Evolutionary conservation across 2,113 vertebrate species (phyloP).

Genomic region (Pungitius pungitius): DNA sequence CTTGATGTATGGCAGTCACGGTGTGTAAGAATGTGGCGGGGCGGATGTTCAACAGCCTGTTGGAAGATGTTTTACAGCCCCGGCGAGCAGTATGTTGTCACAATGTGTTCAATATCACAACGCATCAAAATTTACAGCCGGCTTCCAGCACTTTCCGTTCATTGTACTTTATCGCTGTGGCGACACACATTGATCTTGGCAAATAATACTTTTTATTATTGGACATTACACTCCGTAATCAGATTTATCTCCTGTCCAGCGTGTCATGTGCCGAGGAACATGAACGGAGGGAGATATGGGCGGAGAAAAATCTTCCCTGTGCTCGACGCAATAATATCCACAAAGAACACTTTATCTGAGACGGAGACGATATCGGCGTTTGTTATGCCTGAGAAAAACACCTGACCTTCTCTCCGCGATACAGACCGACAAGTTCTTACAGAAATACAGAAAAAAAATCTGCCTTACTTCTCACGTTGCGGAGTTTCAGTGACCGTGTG

Average conservation of each 20-base stretch:
- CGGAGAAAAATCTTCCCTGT: conserved; percentile 30
- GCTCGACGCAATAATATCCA: conserved; percentile 59
- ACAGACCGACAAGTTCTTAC: conserved; percentile 44
- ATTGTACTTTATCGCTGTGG: conserved; percentile 77
- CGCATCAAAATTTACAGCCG: conserved; percentile 78
- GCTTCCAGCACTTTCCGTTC: conserved; percentile 76
- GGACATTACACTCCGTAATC: conserved; percentile 77
- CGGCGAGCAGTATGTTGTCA: conserved; percentile 74
- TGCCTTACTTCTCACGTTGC: conserved; percentile 36
- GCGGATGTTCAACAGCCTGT: conserved; percentile 76
- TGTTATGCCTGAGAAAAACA: conserved; percentile 52
- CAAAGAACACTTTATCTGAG: conserved; percentile 49
- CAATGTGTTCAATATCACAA: conserved; percentile 79
- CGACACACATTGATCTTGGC: conserved; percentile 78
- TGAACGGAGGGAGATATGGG: conserved; percentile 56
- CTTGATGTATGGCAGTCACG: conserved; percentile 70
- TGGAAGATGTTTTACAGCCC: conserved; percentile 79
- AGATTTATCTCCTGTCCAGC: conserved; percentile 77
- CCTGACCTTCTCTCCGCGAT: conserved; percentile 60
- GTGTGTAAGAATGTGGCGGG: conserved; percentile 54
- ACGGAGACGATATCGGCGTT: conserved; percentile 49
- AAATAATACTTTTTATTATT: conserved; percentile 83
- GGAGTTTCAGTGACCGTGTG: not conserved
- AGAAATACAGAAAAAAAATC: conserved; percentile 31
- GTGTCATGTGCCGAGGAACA: conserved; percentile 48